Evolutionary conservation across 2,797 vertebrate genomes (phyloP), one percentile per base, ranked within the genome.

Genomic region (Myotis daubentonii): DNA sequence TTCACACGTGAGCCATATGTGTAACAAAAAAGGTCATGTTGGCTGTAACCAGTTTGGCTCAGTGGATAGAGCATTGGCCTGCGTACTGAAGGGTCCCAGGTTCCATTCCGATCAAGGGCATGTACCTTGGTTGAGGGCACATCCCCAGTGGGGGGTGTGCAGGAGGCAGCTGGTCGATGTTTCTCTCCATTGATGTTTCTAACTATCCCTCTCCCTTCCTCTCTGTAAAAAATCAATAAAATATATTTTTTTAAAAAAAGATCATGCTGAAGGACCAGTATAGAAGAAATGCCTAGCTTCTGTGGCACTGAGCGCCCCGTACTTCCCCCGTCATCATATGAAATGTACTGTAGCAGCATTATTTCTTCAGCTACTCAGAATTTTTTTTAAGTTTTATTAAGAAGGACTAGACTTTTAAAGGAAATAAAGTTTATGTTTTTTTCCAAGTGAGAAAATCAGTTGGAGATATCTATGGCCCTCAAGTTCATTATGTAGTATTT

Each of bases 391-490:
- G 55, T 74, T 78, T 28, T 41, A 47, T 62, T 83, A 44, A 65
- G 51, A 94, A 90, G 22, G 10, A 47, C 44, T 75, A 8, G 75
- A 80, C 38, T 85, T 92, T 55, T 76, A 81, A 84, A 85, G 44
- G n/a, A 92, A 86, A 81, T 62, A 80, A 72, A 74, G 19, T 66
- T 36, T 78, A 55, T 51, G 70, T 76, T 80, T 91, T 89, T 25
- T 92, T 85, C 36, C 75, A 89, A 86, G 82, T 89, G 65, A 93
- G 47, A 79, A 70, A 70, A 51, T 65, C 10, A 72, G n/a, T 85
- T 87, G 36, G 51, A 91, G 68, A 53, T 30, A 28, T 76, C 23
- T 65, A 22, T 79, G 33, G 30, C 57, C 51, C n/a, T 81, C 4
- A 57, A 66, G 20, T 85, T 92, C 55, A 28, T 79, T 87, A 72